Evolutionary conservation across 2,797 vertebrate species (phyloP).

Genomic region (Sylvilagus floridanus): DNA sequence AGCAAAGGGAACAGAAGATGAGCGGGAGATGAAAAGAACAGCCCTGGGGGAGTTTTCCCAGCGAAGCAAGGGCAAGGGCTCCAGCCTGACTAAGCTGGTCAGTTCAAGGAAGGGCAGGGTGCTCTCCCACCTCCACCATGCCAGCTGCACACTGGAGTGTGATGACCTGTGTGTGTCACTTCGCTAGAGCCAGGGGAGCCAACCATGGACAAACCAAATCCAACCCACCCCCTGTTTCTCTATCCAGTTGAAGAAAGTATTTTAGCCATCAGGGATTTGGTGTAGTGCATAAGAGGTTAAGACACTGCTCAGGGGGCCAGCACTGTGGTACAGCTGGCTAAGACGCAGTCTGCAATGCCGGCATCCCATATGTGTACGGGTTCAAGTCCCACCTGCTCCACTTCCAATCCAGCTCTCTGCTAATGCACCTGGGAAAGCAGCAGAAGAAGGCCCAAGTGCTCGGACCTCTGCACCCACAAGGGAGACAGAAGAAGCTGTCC

Average conservation of each 20-base stretch:
- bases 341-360: too few species aligned
- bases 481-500: too few species aligned
- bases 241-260: background rate
- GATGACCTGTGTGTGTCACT: background rate
- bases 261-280: too few species aligned
- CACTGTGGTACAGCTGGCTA: too few species aligned
- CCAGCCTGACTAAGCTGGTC: background rate
- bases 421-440: too few species aligned
- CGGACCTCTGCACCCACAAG: too few species aligned
- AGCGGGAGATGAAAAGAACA: background rate
- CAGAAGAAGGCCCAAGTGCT: too few species aligned
- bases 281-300: too few species aligned
- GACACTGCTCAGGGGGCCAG: background rate
- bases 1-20: constrained; percentile 50
- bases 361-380: too few species aligned
- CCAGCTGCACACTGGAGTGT: background rate
- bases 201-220: background rate
- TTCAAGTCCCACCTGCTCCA: too few species aligned
- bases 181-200: background rate
- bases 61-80: background rate
- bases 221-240: background rate
- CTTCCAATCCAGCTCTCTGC: too few species aligned
- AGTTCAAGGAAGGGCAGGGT: background rate
- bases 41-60: background rate
- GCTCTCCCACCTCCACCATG: background rate